These are phyloP conservation scores for Ondatra zibethicus DNA, from an alignment of 2,113 vertebrate species.

Conservation along the genomic window DNA sequence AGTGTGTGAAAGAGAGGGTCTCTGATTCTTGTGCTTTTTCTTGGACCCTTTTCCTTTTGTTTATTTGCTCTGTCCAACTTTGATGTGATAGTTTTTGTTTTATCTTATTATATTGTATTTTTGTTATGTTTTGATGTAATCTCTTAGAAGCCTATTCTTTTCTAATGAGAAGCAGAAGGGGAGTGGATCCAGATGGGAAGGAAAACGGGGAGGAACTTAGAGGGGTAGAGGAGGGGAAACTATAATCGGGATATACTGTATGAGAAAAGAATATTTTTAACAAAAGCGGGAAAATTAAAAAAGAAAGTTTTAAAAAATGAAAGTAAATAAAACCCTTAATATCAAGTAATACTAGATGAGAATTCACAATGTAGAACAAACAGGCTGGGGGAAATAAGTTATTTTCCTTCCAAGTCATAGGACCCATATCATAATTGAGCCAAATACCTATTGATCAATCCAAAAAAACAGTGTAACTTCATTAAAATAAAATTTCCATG, in stretches of 20 bases:
- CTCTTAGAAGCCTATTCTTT: not conserved
- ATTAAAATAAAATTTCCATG: slow-evolving; percentile 30
- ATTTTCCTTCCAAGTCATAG: slow-evolving; percentile 18
- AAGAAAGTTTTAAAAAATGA: not conserved
- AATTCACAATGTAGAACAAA: slow-evolving; percentile 23
- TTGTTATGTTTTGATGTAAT: not conserved
- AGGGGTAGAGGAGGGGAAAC: not conserved
- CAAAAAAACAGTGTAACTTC: slow-evolving; percentile 32
- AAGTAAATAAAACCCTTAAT: slow-evolving; percentile 34
- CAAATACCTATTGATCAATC: slow-evolving; percentile 1
- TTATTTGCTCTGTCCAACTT: not conserved
- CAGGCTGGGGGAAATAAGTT: slow-evolving; percentile 40
- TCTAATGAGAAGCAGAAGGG: not conserved
- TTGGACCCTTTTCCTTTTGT: not conserved
- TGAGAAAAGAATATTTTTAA: not conserved
- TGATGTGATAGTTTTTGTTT: not conserved
- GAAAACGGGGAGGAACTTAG: not conserved
- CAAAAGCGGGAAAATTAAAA: not conserved
- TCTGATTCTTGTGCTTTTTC: not conserved
- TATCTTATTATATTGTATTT: not conserved
- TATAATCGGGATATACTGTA: not conserved
- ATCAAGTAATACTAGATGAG: slow-evolving; percentile 54
- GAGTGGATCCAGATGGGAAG: too few species aligned
- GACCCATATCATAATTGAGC: not conserved
- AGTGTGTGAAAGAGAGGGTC: not conserved